Base-by-base conservation (phyloP, 2,888 invertebrate species). In the Tiliacea aurago region DNA sequence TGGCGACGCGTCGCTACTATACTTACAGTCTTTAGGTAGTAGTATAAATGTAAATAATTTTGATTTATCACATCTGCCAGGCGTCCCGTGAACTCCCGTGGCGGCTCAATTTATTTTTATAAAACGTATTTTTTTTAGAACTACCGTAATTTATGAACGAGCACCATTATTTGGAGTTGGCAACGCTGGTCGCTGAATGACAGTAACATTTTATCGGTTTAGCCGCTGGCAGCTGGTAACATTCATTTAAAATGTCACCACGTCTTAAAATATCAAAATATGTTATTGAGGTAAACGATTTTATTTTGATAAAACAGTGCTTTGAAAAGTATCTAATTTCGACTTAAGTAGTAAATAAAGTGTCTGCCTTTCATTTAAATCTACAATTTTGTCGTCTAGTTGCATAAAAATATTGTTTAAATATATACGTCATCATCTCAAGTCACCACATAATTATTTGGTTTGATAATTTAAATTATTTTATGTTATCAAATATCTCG, bases 181-280 rank as follows among this genome's bases (percentile, higher is more conserved):
- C 68, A 81, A 79, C 70, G 43, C 37, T 15, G 2, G 6, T 41
- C 3, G 33, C 4, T 37, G 33, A 13, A 65, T 64, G 66, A 62
- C 69, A 58, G 28, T 47, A 53, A 11, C 13, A 15, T 68, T n/a
- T 68, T 51, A 62, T 59, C n/a, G n/a, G 33, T 64, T n/a, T 49
- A 33, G 1, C 47, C 37, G 53, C 67, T 84, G 83, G 88, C 84
- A 88, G 53, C 67, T 84, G 83, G 88, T 84, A 88, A 87, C 86
- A 86, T 85, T 87, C 62, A 69, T 56, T 55, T 89, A 97, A 96
- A 94, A 98, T 98, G 98, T 97, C 97, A 95, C 97, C 97, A 90
- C 97, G 97, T 95, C 96, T 98, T 88, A 97, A 97, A 96, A 97
- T 98, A 95, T 97, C 97, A 83, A 97, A 97, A 81, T 97, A 97